phyloP scores from a whole-genome alignment of 2,888 invertebrate genomes.

The Alcis repandata region DNA sequence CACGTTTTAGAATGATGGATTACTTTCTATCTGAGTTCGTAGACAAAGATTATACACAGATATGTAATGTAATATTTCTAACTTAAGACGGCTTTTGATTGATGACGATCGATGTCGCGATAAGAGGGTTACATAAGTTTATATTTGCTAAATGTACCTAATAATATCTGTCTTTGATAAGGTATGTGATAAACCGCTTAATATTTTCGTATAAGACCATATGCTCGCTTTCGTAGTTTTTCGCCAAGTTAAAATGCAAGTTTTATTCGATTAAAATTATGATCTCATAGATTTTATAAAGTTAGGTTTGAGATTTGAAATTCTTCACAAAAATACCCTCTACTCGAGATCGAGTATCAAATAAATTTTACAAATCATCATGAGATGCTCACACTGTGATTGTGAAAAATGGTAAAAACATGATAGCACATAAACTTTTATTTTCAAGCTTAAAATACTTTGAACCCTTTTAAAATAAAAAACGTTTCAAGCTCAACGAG shows the following conservation, averaged over 20 bases:
- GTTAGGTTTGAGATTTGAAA: too few relatives aligned
- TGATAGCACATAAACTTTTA: constrained; percentile 23
- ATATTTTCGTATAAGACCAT: too few relatives aligned
- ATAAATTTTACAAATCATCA: constrained; percentile 15
- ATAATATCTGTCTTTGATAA: constrained; percentile 9
- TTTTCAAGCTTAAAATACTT: constrained; percentile 18
- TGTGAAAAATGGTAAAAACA: constrained; percentile 14
- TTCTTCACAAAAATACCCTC: too few relatives aligned
- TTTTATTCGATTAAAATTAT: too few relatives aligned
- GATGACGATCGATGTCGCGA: constrained; percentile 47
- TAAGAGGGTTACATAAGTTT: constrained; percentile 31
- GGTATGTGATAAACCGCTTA: not conserved
- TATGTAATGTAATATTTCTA: constrained; percentile 42
- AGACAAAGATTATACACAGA: constrained; percentile 53
- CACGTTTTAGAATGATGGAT: constrained; percentile 53
- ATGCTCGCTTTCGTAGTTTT: too few relatives aligned
- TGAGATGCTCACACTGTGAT: constrained; percentile 3
- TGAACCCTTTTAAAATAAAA: constrained; percentile 22
- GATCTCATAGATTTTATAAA: too few relatives aligned
- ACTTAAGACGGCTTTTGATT: constrained; percentile 47
- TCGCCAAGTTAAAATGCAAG: too few relatives aligned
- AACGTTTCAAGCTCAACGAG: constrained; percentile 30
- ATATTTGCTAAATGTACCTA: constrained; percentile 13
- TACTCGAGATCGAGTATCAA: not conserved
- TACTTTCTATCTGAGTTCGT: constrained; percentile 42